Evolutionary conservation across 2,888 invertebrate species (phyloP).

Genomic region (Drosophila cognata): DNA sequence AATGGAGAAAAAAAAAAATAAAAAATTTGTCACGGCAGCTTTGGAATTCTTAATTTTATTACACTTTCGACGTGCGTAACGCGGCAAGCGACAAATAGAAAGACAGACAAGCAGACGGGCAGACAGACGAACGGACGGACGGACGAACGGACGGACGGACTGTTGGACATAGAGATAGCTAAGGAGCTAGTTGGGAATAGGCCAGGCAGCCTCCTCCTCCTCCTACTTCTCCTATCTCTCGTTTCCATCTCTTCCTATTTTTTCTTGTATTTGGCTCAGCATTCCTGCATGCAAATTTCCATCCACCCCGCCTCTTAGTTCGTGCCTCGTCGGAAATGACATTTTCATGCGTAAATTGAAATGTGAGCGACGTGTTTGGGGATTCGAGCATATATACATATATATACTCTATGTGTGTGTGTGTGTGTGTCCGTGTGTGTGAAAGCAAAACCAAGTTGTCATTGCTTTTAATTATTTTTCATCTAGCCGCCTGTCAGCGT

Average conservation of each 20-base stretch:
- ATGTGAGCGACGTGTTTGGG: slow-evolving; percentile 82
- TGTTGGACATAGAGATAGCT: slow-evolving; percentile 13
- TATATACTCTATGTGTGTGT: slow-evolving; percentile 15
- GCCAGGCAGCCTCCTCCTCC: slow-evolving; percentile 33
- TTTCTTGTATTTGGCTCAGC: slow-evolving; percentile 33
- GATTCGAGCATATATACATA: slow-evolving; percentile 43
- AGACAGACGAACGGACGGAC: slow-evolving; percentile 12
- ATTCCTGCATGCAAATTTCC: slow-evolving; percentile 79
- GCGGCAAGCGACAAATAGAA: slow-evolving; percentile 58
- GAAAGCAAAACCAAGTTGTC: slow-evolving; percentile 68
- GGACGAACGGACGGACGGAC: slow-evolving; percentile 4
- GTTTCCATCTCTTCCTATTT: slow-evolving; percentile 15
- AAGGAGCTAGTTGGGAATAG: slow-evolving; percentile 22
- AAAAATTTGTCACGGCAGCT: slow-evolving; percentile 82
- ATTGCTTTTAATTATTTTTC: slow-evolving; percentile 77
- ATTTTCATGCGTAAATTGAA: slow-evolving; percentile 84
- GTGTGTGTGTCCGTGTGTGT: slow-evolving; percentile 4
- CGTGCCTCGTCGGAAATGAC: slow-evolving; percentile 70
- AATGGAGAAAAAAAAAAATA: slow-evolving; percentile 9
- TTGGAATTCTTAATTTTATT: slow-evolving; percentile 84
- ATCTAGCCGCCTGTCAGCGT: slow-evolving; percentile 40
- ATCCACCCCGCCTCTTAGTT: slow-evolving; percentile 17
- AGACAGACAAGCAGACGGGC: slow-evolving; percentile 27
- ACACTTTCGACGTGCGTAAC: slow-evolving; percentile 71
- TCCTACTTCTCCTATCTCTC: background rate